Conservation (phyloP, 2,113 vertebrate species). For the Pseudonaja textilis region DNA sequence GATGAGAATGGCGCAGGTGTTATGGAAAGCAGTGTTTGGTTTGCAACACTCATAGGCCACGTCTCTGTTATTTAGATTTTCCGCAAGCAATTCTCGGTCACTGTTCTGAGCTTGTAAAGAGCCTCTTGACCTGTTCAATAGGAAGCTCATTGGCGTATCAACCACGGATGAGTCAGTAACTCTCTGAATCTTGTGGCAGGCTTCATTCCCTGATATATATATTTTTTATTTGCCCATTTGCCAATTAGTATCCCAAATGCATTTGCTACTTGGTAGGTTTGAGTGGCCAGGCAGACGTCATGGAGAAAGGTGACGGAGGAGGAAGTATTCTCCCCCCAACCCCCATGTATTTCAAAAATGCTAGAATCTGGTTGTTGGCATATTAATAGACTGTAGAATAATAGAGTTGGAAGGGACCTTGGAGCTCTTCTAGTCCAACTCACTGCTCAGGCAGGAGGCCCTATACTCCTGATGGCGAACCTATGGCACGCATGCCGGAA, state of each 20-base stretch:
- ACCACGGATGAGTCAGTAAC: background rate
- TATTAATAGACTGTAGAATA: accelerated
- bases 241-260: background rate
- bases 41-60: background rate
- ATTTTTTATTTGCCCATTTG: accelerated
- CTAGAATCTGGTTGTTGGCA: accelerated
- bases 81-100: background rate
- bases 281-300: background rate
- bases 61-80: background rate
- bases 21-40: background rate
- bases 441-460: no score
- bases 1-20: background rate
- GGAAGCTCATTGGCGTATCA: background rate
- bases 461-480: no score
- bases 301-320: background rate
- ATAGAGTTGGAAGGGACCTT: no score
- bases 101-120: background rate
- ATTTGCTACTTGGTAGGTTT: background rate
- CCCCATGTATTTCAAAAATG: no score
- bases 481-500: no score
- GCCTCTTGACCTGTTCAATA: background rate
- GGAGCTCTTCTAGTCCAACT: no score
- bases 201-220: accelerated
- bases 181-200: background rate
- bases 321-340: no score